Conservation (phyloP, 2,113 vertebrate genomes). For the Psittacara wagleri region DNA sequence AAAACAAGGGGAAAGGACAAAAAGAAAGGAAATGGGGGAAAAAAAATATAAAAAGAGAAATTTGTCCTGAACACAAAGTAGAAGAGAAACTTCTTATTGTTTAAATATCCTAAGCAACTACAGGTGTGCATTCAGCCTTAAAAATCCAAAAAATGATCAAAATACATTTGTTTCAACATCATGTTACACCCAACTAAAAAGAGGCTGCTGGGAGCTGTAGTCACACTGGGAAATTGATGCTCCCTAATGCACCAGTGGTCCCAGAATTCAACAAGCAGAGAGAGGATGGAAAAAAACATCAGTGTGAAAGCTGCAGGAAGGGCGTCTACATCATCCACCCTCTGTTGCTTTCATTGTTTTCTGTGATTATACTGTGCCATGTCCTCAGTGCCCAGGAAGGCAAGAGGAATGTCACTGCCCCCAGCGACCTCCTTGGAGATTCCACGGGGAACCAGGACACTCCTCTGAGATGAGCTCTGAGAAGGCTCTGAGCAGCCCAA, state of each 20-base stretch:
- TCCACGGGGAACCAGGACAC: background rate
- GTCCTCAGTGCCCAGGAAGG: background rate
- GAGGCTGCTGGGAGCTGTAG: background rate
- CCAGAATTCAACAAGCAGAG: background rate
- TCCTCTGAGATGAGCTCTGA: background rate
- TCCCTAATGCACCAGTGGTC: background rate
- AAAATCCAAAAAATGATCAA: background rate
- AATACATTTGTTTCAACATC: background rate
- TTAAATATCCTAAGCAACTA: background rate
- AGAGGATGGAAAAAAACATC: background rate
- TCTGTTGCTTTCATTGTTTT: background rate
- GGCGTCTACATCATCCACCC: background rate
- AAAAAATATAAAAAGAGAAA: background rate
- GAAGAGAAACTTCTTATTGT: background rate
- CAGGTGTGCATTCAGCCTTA: background rate
- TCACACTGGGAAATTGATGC: background rate
- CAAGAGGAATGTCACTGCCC: background rate
- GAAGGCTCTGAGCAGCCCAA: background rate
- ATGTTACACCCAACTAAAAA: background rate
- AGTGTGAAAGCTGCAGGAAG: background rate
- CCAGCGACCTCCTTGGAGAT: background rate
- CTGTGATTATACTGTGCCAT: accelerated
- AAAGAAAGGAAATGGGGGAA: accelerated
- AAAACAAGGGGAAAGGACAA: background rate
- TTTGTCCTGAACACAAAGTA: background rate